Conservation (phyloP, 2,888 invertebrate genomes). For the Seira ritae region DNA sequence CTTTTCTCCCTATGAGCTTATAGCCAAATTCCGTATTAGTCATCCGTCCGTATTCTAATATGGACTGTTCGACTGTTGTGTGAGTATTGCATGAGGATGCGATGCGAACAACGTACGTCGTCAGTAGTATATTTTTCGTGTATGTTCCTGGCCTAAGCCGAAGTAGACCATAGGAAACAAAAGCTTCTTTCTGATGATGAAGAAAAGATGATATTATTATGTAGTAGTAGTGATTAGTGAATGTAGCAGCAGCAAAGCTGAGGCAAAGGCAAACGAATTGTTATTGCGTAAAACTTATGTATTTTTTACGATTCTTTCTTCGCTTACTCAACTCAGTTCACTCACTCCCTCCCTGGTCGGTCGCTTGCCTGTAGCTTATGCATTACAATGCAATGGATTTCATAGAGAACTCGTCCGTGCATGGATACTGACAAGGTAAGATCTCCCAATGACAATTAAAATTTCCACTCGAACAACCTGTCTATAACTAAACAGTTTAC, state of each 20-base stretch:
- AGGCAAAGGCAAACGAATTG: too few species aligned
- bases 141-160: not conserved
- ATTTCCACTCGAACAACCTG: too few species aligned
- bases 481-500: too few species aligned
- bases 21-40: too few species aligned
- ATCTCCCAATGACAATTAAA: not conserved
- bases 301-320: constrained; percentile 14
- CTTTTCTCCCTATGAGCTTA: too few species aligned
- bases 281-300: constrained; percentile 16
- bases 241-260: too few species aligned
- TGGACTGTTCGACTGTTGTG: too few species aligned
- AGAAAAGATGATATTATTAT: not conserved
- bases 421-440: constrained; percentile 5
- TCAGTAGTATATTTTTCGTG: not conserved
- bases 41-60: too few species aligned
- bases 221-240: not conserved
- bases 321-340: constrained; percentile 1
- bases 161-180: not conserved
- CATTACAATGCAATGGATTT: not conserved
- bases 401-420: not conserved
- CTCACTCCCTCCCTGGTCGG: not conserved
- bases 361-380: not conserved
- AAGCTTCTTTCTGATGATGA: not conserved
- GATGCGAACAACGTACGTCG: too few species aligned
- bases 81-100: too few species aligned